phyloP scores from a whole-genome alignment of 2,113 vertebrate genomes.

The Chloropsis cyanopogon region DNA sequence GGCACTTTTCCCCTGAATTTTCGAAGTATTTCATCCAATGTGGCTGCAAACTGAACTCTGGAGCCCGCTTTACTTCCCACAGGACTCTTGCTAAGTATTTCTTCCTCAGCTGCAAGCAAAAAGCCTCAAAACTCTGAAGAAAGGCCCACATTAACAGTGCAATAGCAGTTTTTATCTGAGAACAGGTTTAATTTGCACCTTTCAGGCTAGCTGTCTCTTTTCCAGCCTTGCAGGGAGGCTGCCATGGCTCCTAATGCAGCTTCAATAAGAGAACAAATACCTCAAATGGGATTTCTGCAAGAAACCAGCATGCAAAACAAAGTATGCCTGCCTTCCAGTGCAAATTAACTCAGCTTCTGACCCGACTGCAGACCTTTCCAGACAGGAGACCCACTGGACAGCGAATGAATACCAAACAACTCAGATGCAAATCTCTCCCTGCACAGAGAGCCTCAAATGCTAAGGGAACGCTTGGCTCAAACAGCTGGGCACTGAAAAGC shows the following conservation, averaged over 20 bases:
- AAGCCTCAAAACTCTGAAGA: not conserved
- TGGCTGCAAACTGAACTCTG: not conserved
- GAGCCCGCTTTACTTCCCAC: not conserved
- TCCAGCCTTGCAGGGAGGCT: not conserved
- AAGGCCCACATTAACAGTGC: not conserved
- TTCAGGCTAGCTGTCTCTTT: not conserved
- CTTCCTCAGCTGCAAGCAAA: not conserved
- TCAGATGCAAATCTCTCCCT: not conserved
- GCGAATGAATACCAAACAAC: not conserved
- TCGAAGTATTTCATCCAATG: not conserved
- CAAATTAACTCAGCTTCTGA: slow-evolving; percentile 46
- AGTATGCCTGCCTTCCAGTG: not conserved
- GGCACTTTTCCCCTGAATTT: not conserved
- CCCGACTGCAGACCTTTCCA: not conserved
- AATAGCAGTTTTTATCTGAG: not conserved
- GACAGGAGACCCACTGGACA: not conserved
- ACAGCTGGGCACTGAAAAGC: not conserved
- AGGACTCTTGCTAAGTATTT: not conserved
- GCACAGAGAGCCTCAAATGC: not conserved
- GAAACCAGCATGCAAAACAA: not conserved
- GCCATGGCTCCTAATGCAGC: not conserved
- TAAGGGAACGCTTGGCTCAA: not conserved
- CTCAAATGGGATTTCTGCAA: not conserved
- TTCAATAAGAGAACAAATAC: slow-evolving; percentile 12
- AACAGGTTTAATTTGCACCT: slow-evolving; percentile 3